Conservation (phyloP, 2,888 invertebrate species). For the Eupelmus urozonus region DNA sequence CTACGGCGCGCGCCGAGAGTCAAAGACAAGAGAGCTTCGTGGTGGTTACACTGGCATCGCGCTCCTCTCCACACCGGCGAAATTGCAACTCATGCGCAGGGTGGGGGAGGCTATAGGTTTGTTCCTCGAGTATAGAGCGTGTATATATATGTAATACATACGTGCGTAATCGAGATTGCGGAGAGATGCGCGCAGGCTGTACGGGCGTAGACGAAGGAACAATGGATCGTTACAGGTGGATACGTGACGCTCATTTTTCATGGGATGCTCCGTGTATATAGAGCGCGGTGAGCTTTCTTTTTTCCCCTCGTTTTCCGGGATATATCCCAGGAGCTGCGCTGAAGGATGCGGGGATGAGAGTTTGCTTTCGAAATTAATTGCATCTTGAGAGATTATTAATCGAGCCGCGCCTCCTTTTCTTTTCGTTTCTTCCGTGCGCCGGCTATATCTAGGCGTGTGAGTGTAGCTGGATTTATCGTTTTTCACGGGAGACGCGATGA, state of each 20-base stretch:
- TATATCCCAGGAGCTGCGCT: neutral
- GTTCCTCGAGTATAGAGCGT: no score
- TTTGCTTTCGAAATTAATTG: conserved; percentile 34
- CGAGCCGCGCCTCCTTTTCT: neutral
- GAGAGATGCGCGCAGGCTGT: neutral
- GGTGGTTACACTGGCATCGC: neutral
- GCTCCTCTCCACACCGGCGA: conserved; percentile 2
- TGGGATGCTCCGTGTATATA: neutral
- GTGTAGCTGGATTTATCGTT: conserved; percentile 21
- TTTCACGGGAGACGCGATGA: neutral
- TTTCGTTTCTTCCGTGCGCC: neutral
- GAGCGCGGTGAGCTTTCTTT: neutral
- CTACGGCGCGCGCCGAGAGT: no score
- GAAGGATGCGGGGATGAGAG: neutral
- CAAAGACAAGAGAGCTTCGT: conserved; percentile 7
- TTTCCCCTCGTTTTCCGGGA: neutral
- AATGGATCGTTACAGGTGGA: conserved; percentile 39
- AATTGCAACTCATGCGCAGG: conserved; percentile 30
- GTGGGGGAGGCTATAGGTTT: no score
- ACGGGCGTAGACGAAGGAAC: neutral
- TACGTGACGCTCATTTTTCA: conserved; percentile 46
- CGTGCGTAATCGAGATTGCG: neutral
- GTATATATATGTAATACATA: neutral
- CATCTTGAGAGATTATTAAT: conserved; percentile 37
- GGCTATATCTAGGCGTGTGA: no score